These are phyloP conservation scores for Tauraco hartlaubi DNA, from an alignment of 2,797 vertebrate genomes.

Conservation along the genomic window DNA sequence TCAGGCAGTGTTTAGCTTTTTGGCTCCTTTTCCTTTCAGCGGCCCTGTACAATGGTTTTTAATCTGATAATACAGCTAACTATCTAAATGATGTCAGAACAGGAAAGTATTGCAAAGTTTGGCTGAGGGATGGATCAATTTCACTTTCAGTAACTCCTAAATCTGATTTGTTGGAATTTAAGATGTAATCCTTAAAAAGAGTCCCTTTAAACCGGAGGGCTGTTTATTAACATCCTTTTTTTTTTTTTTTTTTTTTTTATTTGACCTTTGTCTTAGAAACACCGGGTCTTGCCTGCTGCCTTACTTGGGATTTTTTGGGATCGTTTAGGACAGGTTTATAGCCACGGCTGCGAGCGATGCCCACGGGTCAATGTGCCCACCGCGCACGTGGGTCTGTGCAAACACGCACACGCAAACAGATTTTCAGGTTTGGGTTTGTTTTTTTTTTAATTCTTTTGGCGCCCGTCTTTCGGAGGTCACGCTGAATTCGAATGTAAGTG, in stretches of 20 bases:
- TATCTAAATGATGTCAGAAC: conserved; percentile 85
- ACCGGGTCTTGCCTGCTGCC: not conserved
- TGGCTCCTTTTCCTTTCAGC: conserved; percentile 84
- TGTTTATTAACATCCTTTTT: conserved; percentile 83
- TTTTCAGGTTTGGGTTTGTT: not conserved
- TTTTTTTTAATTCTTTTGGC: not conserved
- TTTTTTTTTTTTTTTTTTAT: conserved; percentile 71
- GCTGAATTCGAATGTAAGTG: not conserved
- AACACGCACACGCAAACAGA: not conserved
- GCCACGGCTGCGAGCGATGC: rapidly evolving
- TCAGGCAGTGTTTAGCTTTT: conserved; percentile 84
- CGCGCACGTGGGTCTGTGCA: not conserved
- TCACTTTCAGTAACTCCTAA: conserved; percentile 88
- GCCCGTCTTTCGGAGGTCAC: not conserved
- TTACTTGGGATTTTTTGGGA: not conserved
- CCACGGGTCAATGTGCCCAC: rapidly evolving
- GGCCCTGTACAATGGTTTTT: conserved; percentile 82
- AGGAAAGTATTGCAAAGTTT: conserved; percentile 86
- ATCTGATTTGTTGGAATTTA: conserved; percentile 90
- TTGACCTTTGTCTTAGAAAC: conserved; percentile 83
- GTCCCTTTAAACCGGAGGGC: conserved; percentile 77
- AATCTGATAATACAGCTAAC: conserved; percentile 88
- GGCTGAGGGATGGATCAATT: conserved; percentile 88
- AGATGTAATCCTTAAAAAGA: conserved; percentile 85
- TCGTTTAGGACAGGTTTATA: not conserved